phyloP scores from a whole-genome alignment of 1,140 invertebrate species.

The Pachypeltis micranthus region DNA sequence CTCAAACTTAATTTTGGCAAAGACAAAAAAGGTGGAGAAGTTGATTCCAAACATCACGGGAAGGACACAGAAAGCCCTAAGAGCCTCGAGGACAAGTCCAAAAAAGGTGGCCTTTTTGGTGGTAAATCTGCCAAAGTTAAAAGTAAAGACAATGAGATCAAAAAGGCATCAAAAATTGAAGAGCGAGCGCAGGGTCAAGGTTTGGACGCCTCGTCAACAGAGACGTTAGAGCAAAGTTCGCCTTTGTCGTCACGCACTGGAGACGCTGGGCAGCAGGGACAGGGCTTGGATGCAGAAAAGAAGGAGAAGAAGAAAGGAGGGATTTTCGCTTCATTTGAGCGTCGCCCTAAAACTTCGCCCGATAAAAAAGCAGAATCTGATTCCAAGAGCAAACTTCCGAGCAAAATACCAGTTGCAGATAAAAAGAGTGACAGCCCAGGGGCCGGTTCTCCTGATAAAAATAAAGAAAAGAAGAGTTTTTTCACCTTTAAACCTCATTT shows the following conservation, averaged over 20 bases:
- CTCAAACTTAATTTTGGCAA: constrained; percentile 20
- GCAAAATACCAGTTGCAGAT: background rate
- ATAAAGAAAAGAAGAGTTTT: constrained; percentile 3
- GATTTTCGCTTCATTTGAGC: background rate
- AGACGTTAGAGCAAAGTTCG: background rate
- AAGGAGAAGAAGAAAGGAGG: background rate
- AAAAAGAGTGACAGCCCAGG: background rate
- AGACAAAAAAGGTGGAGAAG: constrained; percentile 18
- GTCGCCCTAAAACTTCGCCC: background rate
- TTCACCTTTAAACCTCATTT: background rate
- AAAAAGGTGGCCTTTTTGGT: background rate
- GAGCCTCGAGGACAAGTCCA: background rate
- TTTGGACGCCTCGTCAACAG: background rate
- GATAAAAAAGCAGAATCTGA: constrained; percentile 9
- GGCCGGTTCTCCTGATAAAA: background rate
- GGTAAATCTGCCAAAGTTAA: background rate
- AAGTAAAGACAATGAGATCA: constrained; percentile 5
- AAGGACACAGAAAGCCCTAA: constrained; percentile 17
- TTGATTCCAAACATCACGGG: background rate
- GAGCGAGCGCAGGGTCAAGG: background rate
- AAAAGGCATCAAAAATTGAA: background rate
- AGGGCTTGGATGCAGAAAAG: background rate
- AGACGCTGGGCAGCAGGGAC: background rate
- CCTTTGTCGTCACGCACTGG: too few species aligned
- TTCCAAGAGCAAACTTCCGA: background rate